Evolutionary conservation across 2,888 invertebrate species (phyloP).

Genomic region (Ennomos fuscantarius): DNA sequence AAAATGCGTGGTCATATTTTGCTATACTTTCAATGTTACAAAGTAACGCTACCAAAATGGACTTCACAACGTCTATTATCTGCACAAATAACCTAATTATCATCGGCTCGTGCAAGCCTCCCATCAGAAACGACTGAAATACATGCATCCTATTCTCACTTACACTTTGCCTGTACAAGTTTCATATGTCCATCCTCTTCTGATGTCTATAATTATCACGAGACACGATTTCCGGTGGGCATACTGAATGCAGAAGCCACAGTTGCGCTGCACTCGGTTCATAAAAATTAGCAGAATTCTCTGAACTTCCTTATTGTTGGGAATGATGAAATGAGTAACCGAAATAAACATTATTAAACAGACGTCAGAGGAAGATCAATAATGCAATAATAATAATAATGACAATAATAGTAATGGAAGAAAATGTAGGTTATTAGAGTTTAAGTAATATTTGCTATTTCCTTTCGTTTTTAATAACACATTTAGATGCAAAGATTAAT

Average conservation of each 20-base stretch:
- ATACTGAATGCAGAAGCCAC: slow-evolving; percentile 54
- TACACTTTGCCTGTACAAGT: slow-evolving; percentile 40
- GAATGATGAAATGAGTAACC: slow-evolving; percentile 25
- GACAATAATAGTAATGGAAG: too few species aligned
- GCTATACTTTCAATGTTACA: slow-evolving; percentile 13
- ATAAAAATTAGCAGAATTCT: slow-evolving; percentile 56
- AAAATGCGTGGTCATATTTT: slow-evolving; percentile 5
- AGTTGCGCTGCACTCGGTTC: slow-evolving; percentile 58
- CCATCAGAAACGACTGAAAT: slow-evolving; percentile 47
- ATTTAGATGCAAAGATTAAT: too few species aligned
- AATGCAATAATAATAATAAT: too few species aligned
- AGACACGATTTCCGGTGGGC: slow-evolving; percentile 75
- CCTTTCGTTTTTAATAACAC: too few species aligned
- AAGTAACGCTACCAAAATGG: slow-evolving; percentile 42
- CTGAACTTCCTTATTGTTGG: slow-evolving; percentile 25
- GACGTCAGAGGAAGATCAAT: slow-evolving; percentile 4
- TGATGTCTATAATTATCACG: slow-evolving; percentile 73
- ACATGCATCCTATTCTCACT: slow-evolving; percentile 49
- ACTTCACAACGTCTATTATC: slow-evolving; percentile 29
- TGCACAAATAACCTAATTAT: slow-evolving; percentile 57
- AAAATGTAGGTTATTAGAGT: not conserved
- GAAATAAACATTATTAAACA: slow-evolving; percentile 16
- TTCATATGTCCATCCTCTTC: slow-evolving; percentile 63
- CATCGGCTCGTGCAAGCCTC: slow-evolving; percentile 47
- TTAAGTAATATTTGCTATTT: slow-evolving; percentile 38